These are phyloP conservation scores for Trochalopteron elliotii DNA, from an alignment of 2,113 vertebrate genomes.

Conservation along the genomic window DNA sequence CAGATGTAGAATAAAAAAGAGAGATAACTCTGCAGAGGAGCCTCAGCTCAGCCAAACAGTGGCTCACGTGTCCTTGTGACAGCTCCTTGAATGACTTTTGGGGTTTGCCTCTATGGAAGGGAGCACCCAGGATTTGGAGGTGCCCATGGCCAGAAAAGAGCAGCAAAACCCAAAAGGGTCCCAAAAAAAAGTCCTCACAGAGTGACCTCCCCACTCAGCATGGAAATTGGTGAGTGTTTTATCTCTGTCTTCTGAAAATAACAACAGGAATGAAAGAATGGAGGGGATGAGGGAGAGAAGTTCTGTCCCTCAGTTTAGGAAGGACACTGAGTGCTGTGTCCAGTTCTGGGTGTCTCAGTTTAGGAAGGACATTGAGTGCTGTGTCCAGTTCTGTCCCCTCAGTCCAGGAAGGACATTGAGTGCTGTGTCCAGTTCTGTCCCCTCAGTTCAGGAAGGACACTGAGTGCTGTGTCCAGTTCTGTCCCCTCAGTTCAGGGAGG, in stretches of 20 bases:
- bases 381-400: no score
- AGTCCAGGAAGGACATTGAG: no score
- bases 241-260: rapidly evolving
- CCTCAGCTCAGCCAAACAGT: rapidly evolving
- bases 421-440: no score
- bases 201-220: neutral
- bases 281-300: neutral
- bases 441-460: no score
- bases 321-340: no score
- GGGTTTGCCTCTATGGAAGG: rapidly evolving
- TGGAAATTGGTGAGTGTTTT: rapidly evolving
- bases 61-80: neutral
- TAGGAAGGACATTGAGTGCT: no score
- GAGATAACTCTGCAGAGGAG: neutral
- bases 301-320: no score
- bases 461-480: no score
- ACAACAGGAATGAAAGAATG: rapidly evolving
- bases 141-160: rapidly evolving
- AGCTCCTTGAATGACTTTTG: neutral
- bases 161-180: neutral
- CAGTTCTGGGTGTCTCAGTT: no score
- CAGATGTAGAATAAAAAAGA: neutral
- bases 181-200: no score
- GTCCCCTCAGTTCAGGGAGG: no score
- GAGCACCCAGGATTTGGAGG: neutral